Percentiles rank a stretch among this genome's conserved stretches.
phyloP scores from a whole-genome alignment of 1,140 invertebrate species.

The Scaptomyza hsui region DNA sequence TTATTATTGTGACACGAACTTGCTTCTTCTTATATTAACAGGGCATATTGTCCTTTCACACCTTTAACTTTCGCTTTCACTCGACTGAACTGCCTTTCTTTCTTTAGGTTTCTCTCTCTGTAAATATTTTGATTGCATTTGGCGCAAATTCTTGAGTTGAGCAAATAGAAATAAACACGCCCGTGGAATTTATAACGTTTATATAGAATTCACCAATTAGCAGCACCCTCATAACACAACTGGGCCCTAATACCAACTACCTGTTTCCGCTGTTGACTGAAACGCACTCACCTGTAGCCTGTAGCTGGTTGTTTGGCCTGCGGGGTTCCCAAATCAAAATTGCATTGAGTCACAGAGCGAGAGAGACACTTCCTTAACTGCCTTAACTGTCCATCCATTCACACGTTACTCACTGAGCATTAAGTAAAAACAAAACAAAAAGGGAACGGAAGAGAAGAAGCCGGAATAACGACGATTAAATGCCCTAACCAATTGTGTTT shows the following conservation, averaged over 20 bases:
- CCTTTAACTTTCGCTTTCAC: slow-evolving; percentile 41
- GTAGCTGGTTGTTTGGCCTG: slow-evolving; percentile 39
- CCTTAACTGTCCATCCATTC: slow-evolving; percentile 41
- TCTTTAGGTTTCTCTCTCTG: slow-evolving; percentile 16
- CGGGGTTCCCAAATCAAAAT: slow-evolving; percentile 73
- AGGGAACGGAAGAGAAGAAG: background rate
- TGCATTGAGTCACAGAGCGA: slow-evolving; percentile 48
- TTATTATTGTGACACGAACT: slow-evolving; percentile 10
- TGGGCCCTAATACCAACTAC: slow-evolving; percentile 9
- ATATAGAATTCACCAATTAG: slow-evolving; percentile 7
- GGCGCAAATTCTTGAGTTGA: slow-evolving; percentile 18
- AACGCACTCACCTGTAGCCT: slow-evolving; percentile 73
- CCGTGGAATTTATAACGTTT: background rate
- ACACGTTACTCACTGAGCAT: slow-evolving; percentile 78
- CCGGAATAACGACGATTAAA: background rate
- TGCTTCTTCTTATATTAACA: slow-evolving; percentile 10
- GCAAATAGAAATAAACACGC: background rate
- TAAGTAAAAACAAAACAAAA: slow-evolving; percentile 46
- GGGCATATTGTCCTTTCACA: slow-evolving; percentile 72
- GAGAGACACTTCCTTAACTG: slow-evolving; percentile 58
- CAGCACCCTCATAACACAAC: background rate
- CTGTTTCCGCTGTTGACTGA: slow-evolving; percentile 29
- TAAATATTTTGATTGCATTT: slow-evolving; percentile 78
- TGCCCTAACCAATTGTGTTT: slow-evolving; percentile 4
- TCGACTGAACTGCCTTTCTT: slow-evolving; percentile 32